A percentile compares a stretch with the other conserved stretches of the same genome.
These are phyloP conservation scores for Hippopotamus amphibius DNA, from an alignment of 2,113 vertebrate species.

Conservation along the genomic window DNA sequence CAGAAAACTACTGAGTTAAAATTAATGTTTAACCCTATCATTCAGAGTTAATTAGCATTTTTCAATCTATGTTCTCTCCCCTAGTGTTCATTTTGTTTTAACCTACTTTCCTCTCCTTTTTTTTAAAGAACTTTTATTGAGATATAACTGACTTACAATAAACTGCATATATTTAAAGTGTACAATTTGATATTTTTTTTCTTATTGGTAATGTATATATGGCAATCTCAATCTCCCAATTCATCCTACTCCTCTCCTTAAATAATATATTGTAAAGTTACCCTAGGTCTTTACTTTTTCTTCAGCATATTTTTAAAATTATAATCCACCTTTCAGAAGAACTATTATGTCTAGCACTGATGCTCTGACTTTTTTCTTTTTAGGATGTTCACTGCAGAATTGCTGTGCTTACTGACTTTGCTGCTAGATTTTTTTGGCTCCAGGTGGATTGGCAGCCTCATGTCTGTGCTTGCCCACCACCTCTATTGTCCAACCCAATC, in stretches of 20 bases:
- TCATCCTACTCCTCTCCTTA: not conserved
- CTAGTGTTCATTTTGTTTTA: constrained; percentile 4
- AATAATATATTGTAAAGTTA: not conserved
- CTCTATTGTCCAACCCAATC: not conserved
- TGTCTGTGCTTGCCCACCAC: not conserved
- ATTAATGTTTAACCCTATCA: not conserved
- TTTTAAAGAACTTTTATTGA: too few species aligned
- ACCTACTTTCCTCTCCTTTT: not conserved
- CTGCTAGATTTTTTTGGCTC: not conserved
- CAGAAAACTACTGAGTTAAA: not conserved
- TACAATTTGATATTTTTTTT: too few species aligned
- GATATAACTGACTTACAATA: too few species aligned
- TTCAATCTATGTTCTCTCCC: not conserved
- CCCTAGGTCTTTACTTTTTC: constrained; percentile 20
- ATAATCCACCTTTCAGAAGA: not conserved
- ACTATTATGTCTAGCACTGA: not conserved
- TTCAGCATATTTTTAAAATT: constrained; percentile 1
- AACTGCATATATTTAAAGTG: too few species aligned
- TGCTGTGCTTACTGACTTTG: not conserved
- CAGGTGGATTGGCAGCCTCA: not conserved
- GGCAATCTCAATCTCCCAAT: too few species aligned
- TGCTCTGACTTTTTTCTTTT: not conserved
- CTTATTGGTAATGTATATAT: too few species aligned
- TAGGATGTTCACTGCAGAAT: not conserved
- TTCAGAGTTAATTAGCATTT: not conserved